A percentile compares a stretch with the other conserved stretches of the same genome.
Evolutionary conservation across 2,888 invertebrate species (phyloP).

Genomic region (Nomada fabriciana): DNA sequence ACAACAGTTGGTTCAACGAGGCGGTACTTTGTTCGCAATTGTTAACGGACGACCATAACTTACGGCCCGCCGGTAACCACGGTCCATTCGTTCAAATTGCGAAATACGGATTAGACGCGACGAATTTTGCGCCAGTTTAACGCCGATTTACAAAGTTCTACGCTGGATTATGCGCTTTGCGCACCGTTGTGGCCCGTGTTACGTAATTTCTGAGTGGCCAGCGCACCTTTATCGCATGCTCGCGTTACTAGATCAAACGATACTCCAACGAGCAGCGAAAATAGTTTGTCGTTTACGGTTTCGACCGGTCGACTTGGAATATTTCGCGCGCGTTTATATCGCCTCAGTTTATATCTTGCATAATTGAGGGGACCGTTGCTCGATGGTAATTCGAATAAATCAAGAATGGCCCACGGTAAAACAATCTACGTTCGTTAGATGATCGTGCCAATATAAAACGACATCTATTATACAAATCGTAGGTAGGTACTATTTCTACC

Average conservation of each 20-base stretch:
- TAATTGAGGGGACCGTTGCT: too few species aligned
- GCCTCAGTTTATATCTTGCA: background rate
- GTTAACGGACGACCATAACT: too few species aligned
- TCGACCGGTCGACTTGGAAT: background rate
- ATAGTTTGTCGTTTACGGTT: constrained; percentile 8
- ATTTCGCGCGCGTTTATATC: background rate
- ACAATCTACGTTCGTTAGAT: too few species aligned
- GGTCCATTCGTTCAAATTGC: too few species aligned
- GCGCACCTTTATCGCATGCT: constrained; percentile 1
- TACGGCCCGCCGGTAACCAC: too few species aligned
- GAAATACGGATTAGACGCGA: too few species aligned
- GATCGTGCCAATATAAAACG: too few species aligned
- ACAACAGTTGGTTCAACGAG: background rate
- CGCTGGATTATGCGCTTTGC: background rate
- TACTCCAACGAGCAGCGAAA: constrained; percentile 13
- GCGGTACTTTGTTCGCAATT: background rate
- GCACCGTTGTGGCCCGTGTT: background rate
- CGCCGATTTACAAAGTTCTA: background rate
- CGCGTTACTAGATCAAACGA: constrained; percentile 17
- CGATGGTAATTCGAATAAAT: too few species aligned
- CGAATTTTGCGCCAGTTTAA: background rate
- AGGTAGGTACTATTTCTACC: too few species aligned
- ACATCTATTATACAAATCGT: too few species aligned
- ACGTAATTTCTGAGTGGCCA: constrained; percentile 11
- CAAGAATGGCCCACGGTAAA: too few species aligned